phyloP scores from a whole-genome alignment of 2,888 invertebrate genomes.

The Limulus polyphemus region DNA sequence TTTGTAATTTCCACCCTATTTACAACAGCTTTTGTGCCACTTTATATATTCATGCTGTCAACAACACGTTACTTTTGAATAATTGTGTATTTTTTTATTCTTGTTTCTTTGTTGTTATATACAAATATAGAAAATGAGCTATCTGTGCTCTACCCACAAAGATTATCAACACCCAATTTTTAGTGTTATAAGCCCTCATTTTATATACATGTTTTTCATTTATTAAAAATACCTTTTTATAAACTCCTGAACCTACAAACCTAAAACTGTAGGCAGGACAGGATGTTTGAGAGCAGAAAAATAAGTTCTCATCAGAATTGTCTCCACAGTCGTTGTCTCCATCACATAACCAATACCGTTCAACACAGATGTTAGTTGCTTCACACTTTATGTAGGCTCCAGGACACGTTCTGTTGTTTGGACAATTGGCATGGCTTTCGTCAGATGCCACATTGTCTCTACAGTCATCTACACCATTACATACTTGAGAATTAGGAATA shows the following conservation, averaged over 20 bases:
- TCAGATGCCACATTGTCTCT: conserved; percentile 84
- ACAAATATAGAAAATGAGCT: no score
- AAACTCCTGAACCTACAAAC: conserved; percentile 22
- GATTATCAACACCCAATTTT: no score
- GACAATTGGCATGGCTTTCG: conserved; percentile 72
- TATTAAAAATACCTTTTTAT: no score
- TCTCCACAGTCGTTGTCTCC: conserved; percentile 87
- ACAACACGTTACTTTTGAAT: no score
- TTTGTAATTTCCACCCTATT: no score
- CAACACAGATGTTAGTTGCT: conserved; percentile 90
- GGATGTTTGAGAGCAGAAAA: conserved; percentile 74
- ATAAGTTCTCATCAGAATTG: conserved; percentile 68
- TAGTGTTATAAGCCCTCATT: no score
- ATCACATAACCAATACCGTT: conserved; percentile 84
- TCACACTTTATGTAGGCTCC: conserved; percentile 80
- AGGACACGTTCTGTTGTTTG: conserved; percentile 61
- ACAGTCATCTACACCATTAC: conserved; percentile 85
- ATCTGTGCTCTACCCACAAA: no score
- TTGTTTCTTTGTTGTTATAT: no score
- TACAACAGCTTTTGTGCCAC: no score
- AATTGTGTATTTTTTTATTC: no score
- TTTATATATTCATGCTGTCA: no score
- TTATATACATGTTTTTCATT: no score
- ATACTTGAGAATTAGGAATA: conserved; percentile 73
- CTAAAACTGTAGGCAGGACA: conserved; percentile 82